Base-by-base conservation (phyloP, 2,888 invertebrate genomes). In the Ariolimax columbianus region DNA sequence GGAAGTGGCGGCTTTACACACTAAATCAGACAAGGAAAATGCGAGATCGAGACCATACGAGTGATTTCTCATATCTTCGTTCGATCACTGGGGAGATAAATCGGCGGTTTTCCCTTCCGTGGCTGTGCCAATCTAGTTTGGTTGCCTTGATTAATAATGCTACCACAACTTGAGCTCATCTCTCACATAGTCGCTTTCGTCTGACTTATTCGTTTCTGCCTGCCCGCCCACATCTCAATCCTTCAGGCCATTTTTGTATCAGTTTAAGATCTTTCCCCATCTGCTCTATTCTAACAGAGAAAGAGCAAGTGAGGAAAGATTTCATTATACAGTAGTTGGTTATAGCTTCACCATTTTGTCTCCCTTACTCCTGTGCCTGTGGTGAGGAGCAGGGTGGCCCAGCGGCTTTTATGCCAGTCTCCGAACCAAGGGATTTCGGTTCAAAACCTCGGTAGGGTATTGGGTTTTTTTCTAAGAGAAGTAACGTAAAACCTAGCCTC, bases 81-180 rank as follows among this genome's bases (percentile, higher is more conserved):
- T 81, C 79, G 79, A 79, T 79, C 80, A 81, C 36, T 70, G 30
- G 47, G 70, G 70, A 81, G 80, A 81, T 81, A 81, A 81, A 81
- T 81, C 70, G 80, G 70, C 30, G 51, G 80, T 26, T 75, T 75
- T 75, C 47, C 73, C 73, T 47, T 47, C 47, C 73, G 26, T 36
- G 26, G 23, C 36, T 36, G 59, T 17, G 77, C 77, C 77, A 55
- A 77, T 77, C 77, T 77, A 77, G 77, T 77, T 43, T 59, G 77
- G 77, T 40, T 51, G 70, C 43, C 70, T 81, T 81, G 80, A 81
- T 81, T 81, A 81, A 81, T 81, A 81, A 68, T 30, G 40, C 70
- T 30, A 70, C 51, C 70, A 47, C 70, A 68, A 81, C 80, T 81
- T 36, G 11, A 30, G 68, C 68, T 30, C 70, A 70, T 68, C 70